phyloP scores from a whole-genome alignment of 2,113 vertebrate species.

The Hipposideros armiger region DNA sequence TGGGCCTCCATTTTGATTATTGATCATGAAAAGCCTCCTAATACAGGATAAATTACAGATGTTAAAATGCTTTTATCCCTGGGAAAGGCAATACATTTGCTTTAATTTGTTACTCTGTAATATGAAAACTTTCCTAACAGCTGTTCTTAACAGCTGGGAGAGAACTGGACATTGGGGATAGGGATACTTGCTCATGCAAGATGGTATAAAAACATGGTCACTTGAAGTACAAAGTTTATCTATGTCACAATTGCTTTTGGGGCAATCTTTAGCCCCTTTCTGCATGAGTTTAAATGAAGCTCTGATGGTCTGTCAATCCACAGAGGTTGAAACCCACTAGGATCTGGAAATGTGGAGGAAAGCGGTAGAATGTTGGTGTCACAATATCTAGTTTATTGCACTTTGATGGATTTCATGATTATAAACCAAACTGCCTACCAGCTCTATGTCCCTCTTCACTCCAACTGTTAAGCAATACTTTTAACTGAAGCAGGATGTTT shows the following conservation, averaged over 20 bases:
- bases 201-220: neutral
- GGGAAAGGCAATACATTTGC: neutral
- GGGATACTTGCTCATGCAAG: neutral
- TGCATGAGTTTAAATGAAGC: neutral
- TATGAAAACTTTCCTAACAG: neutral
- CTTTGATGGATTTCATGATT: neutral
- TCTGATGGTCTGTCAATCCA: neutral
- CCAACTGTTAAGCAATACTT: neutral
- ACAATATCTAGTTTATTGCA: neutral
- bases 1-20: neutral
- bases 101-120: neutral
- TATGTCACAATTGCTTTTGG: neutral
- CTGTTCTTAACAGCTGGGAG: neutral
- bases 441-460: neutral
- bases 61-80: neutral
- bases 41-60: neutral
- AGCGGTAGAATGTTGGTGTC: neutral
- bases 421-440: neutral
- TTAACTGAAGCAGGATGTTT: neutral
- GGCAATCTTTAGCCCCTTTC: neutral
- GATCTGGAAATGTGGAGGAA: neutral
- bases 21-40: conserved; percentile 5
- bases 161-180: neutral
- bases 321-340: neutral
- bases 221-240: neutral